Evolutionary conservation across 2,113 vertebrate species (phyloP).

Genomic region (Tachysurus fulvidraco): DNA sequence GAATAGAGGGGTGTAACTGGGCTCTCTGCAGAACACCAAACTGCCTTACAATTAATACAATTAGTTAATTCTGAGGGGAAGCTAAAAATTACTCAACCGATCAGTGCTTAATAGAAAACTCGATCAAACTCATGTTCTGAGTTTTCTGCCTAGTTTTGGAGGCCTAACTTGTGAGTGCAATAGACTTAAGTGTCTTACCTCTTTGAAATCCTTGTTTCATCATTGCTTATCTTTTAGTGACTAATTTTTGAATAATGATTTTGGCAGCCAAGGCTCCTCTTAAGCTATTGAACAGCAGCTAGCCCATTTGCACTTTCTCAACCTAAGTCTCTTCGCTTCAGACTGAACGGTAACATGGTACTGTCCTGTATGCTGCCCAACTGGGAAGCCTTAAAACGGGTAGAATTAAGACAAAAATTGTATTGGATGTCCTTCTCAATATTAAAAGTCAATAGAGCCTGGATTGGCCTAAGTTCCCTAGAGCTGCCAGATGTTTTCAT

Average conservation of each 20-base stretch:
- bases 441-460: conserved; percentile 75
- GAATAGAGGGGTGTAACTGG: conserved; percentile 81
- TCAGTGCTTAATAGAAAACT: conserved; percentile 50
- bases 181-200: conserved; percentile 61
- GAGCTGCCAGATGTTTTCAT: conserved; percentile 74
- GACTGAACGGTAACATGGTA: conserved; percentile 76
- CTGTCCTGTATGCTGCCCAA: conserved; percentile 74
- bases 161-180: conserved; percentile 73
- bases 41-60: conserved; percentile 80
- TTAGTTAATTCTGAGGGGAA: conserved; percentile 69
- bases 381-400: conserved; percentile 73
- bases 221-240: conserved; percentile 56
- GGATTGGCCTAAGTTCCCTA: conserved; percentile 65
- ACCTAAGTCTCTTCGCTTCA: conserved; percentile 72
- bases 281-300: conserved; percentile 71
- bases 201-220: conserved; percentile 55
- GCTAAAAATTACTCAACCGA: conserved; percentile 57
- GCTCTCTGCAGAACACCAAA: conserved; percentile 82
- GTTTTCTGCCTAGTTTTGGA: conserved; percentile 63
- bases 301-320: conserved; percentile 77
- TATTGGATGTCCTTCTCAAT: conserved; percentile 75
- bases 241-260: conserved; percentile 63
- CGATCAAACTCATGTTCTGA: conserved; percentile 46
- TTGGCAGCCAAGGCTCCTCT: conserved; percentile 63
- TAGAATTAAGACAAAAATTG: conserved; percentile 77